phyloP scores from a whole-genome alignment of 2,797 vertebrate species.

The Acomys russatus region DNA sequence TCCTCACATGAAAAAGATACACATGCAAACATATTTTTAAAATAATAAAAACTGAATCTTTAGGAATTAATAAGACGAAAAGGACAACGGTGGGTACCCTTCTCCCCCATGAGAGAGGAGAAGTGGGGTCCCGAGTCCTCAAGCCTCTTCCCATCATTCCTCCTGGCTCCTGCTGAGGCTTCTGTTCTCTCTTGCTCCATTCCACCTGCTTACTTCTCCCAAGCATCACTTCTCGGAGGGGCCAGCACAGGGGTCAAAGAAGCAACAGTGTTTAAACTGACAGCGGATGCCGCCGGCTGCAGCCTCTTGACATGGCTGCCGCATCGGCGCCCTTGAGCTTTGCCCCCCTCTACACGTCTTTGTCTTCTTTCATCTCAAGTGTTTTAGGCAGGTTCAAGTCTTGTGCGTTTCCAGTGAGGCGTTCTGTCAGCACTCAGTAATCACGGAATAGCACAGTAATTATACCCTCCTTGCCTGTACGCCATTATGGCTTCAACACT shows the following conservation, averaged over 20 bases:
- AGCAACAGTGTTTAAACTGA: not conserved
- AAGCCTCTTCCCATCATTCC: not conserved
- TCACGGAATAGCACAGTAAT: slow-evolving; percentile 8
- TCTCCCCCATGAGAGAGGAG: not conserved
- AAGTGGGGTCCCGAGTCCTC: not conserved
- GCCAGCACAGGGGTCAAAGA: not conserved
- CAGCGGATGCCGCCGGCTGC: slow-evolving; percentile 15
- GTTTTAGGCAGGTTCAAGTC: slow-evolving; percentile 27
- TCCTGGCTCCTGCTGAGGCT: too few species aligned
- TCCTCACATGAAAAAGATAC: not conserved
- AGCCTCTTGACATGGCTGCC: not conserved
- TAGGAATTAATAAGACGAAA: not conserved
- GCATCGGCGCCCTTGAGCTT: not conserved
- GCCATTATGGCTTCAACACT: slow-evolving; percentile 62
- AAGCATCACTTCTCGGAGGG: not conserved
- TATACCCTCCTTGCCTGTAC: slow-evolving; percentile 38
- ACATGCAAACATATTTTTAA: not conserved
- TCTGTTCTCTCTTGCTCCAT: not conserved
- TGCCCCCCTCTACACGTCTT: not conserved
- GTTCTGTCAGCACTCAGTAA: slow-evolving; percentile 30
- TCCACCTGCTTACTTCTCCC: not conserved
- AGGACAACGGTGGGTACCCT: too few species aligned
- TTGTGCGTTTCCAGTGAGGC: slow-evolving; percentile 54
- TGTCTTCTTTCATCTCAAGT: slow-evolving; percentile 17
- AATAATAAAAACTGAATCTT: not conserved